phyloP scores from a whole-genome alignment of 1,140 invertebrate species.

The Caenorhabditis latens region DNA sequence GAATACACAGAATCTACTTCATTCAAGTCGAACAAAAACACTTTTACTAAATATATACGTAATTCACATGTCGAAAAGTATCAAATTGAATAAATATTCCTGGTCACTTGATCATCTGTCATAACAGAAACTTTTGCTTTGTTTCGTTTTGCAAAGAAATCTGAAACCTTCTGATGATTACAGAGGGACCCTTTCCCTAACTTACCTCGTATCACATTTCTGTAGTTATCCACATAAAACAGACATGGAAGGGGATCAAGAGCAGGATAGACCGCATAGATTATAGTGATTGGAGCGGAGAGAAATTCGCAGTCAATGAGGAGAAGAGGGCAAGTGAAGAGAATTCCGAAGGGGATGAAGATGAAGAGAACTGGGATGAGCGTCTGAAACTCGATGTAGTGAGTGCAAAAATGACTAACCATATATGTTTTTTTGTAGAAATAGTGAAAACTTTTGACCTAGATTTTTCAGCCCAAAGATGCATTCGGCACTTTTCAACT shows the following conservation, averaged over 20 bases:
- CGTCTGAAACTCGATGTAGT: not conserved
- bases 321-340: not conserved
- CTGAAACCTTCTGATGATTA: not conserved
- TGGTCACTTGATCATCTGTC: not conserved
- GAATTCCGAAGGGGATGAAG: slow-evolving; percentile 10
- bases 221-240: slow-evolving; percentile 11
- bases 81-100: slow-evolving; percentile 7
- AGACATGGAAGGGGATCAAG: not conserved
- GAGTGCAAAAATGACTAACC: no score
- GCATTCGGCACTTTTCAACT: no score
- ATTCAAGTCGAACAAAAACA: no score
- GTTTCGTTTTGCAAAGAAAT: not conserved
- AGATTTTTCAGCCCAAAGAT: no score
- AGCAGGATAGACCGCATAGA: slow-evolving; percentile 14
- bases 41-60: no score
- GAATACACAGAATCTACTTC: no score
- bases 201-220: not conserved
- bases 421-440: no score
- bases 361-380: slow-evolving; percentile 11
- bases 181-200: no score
- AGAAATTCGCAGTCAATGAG: not conserved
- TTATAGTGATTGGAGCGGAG: slow-evolving; percentile 1
- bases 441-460: no score
- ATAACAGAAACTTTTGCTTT: slow-evolving; percentile 23
- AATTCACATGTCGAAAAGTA: not conserved